Base-by-base conservation (phyloP, 2,113 vertebrate genomes). In the Hippocampus abdominalis region DNA sequence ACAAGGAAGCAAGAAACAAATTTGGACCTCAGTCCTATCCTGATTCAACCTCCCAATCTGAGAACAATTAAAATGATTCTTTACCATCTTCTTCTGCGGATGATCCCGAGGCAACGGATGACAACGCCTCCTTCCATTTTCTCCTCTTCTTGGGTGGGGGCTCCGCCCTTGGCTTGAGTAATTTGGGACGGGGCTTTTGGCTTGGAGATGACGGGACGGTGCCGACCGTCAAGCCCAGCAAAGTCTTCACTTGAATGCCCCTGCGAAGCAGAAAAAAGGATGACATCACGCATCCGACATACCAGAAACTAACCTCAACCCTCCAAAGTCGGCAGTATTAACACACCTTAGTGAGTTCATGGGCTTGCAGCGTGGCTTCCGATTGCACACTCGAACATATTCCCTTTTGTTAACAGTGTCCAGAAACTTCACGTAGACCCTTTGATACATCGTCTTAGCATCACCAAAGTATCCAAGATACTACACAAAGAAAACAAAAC, bases 361-460 rank as follows among this genome's bases (percentile, higher is more conserved):
- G 63, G 95, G 94, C 66, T 95, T 98, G 89, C 90, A 95, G 80
- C 93, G 93, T 71, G 97, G 97, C 79, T 96, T 99, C 83, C 93
- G 94, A 81, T 94, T 98, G 84, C 97, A 98, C 16, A 98, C 95
- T 78, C 97, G 91, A 27, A 99, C 96, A 74, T 97, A 98, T 0
- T 99, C 97, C 86, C 96, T 95, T 92, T 98, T 99, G 91, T 99
- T 99, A 77, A 96, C 91, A 4, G 96, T 99, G 91, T 99, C 97
- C 81, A 98, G 92, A 84, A 98, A 97, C 85, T 98, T 98, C 73
- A 98, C 96, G 68, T 98, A 97, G 10, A 99, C 95, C 85, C 95
- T 92, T 86, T 95, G 96, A 86, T 99, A 99, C 92, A 98, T 97
- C 72, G 91, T 94, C 89, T 97, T 96, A 73, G 96, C 96, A 75